A percentile compares a stretch with the other conserved stretches of the same genome.
These are phyloP conservation scores for Apodemia hepburni DNA, from an alignment of 2,888 invertebrate species.

Conservation along the genomic window DNA sequence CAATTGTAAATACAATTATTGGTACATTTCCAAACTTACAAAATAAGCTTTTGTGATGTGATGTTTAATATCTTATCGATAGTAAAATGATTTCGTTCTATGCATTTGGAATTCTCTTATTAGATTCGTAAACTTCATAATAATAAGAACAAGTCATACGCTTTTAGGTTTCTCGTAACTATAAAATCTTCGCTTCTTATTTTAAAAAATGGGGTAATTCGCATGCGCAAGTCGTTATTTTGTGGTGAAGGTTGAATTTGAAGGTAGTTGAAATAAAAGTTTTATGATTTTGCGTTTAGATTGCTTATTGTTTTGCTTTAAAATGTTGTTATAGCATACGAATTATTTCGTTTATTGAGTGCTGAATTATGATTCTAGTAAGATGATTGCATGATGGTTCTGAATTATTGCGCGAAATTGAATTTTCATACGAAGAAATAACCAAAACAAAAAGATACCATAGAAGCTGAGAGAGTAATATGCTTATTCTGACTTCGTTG, in stretches of 20 bases:
- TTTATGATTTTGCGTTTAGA: conserved; percentile 61
- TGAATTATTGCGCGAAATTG: background rate
- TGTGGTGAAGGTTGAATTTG: conserved; percentile 68
- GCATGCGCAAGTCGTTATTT: conserved; percentile 59
- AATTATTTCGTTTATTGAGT: conserved; percentile 57
- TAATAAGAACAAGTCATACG: conserved; percentile 41
- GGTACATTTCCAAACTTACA: conserved; percentile 65
- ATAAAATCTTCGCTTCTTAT: conserved; percentile 40
- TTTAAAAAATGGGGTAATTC: conserved; percentile 44
- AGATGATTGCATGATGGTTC: conserved; percentile 54
- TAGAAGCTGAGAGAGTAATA: background rate
- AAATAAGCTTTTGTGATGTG: conserved; percentile 76
- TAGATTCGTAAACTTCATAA: conserved; percentile 39
- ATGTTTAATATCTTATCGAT: conserved; percentile 57
- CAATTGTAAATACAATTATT: conserved; percentile 33
- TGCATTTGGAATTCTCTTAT: conserved; percentile 41
- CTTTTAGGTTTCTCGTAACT: conserved; percentile 43
- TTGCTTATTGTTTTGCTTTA: conserved; percentile 68
- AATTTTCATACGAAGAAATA: background rate
- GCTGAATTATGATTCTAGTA: conserved; percentile 46
- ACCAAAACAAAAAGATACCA: background rate
- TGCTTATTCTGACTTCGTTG: too few relatives aligned
- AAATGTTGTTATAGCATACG: conserved; percentile 56
- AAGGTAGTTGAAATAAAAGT: conserved; percentile 44
- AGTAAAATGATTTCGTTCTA: conserved; percentile 40